Evolutionary conservation across 2,797 vertebrate genomes (phyloP).

Genomic region (Chelon labrosus): DNA sequence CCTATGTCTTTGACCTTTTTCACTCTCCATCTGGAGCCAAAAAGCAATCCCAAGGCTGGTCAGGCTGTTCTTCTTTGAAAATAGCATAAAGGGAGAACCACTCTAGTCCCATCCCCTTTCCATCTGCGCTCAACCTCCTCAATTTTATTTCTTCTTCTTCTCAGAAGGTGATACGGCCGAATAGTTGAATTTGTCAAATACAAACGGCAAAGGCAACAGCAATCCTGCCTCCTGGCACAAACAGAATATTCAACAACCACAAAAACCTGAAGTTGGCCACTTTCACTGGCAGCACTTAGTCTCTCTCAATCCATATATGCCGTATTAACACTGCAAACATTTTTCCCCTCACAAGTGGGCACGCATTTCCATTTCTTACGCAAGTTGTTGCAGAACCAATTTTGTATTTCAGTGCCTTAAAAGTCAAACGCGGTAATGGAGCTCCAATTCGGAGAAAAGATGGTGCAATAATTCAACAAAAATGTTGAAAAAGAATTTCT

Average conservation of each 20-base stretch:
- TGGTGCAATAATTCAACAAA: background rate
- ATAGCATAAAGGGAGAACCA: background rate
- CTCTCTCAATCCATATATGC: background rate
- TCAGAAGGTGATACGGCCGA: conserved; percentile 6
- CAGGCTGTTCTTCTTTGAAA: conserved; percentile 26
- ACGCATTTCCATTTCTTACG: too few species aligned
- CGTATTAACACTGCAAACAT: background rate
- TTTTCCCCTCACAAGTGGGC: too few species aligned
- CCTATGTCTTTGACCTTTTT: conserved; percentile 17
- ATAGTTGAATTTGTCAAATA: conserved; percentile 19
- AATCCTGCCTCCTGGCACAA: background rate
- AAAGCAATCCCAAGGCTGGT: background rate
- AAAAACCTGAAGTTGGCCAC: background rate
- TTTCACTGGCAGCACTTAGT: background rate
- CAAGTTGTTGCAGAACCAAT: background rate
- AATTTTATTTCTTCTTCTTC: background rate
- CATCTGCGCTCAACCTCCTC: conserved; percentile 6
- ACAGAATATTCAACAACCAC: background rate
- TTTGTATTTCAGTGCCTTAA: background rate
- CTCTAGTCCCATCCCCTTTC: background rate
- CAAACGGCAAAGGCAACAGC: conserved; percentile 14
- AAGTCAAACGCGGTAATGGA: background rate
- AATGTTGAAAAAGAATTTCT: background rate
- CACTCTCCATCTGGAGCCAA: conserved; percentile 3
- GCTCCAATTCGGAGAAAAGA: background rate